A percentile compares a stretch with the other conserved stretches of the same genome.
Conservation (phyloP, 1,140 invertebrate species). For the Drosophila truncata region DNA sequence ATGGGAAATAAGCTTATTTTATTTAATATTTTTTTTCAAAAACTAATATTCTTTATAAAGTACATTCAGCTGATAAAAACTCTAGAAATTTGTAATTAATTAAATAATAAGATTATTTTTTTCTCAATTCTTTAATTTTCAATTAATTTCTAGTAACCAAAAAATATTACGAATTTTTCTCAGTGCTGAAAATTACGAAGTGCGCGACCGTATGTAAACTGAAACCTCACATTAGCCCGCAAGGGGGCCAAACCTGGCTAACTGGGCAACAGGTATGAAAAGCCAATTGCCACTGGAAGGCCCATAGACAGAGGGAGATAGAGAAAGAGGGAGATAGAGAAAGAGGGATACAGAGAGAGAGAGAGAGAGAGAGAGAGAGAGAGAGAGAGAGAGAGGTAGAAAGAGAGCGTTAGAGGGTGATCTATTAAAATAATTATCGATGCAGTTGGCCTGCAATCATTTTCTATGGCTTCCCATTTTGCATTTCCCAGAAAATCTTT, state of each 20-base stretch:
- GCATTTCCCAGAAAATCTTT: conserved; percentile 45
- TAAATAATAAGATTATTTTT: too few relatives aligned
- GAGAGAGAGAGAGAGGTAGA: not conserved
- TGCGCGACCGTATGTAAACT: conserved; percentile 43
- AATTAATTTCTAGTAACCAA: not conserved
- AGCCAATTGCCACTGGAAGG: conserved; percentile 8
- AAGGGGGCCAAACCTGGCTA: conserved; percentile 35
- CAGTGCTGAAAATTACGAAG: conserved; percentile 48
- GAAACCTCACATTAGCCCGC: conserved; percentile 48
- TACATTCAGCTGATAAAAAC: not conserved
- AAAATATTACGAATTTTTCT: not conserved
- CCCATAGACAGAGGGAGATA: not conserved
- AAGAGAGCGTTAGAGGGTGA: conserved; percentile 37
- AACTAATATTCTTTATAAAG: not conserved
- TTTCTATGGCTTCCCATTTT: conserved; percentile 64
- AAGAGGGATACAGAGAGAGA: not conserved
- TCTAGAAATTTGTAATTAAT: not conserved
- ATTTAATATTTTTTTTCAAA: too few relatives aligned
- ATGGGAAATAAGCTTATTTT: too few relatives aligned
- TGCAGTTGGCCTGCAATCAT: conserved; percentile 53
- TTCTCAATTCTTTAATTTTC: too few relatives aligned
- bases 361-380: not conserved
- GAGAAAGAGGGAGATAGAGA: too few relatives aligned
- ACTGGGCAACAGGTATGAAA: conserved; percentile 41
- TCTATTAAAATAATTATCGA: conserved; percentile 66